Conservation (phyloP, 2,797 vertebrate species). For the Coccyzus lansbergi region DNA sequence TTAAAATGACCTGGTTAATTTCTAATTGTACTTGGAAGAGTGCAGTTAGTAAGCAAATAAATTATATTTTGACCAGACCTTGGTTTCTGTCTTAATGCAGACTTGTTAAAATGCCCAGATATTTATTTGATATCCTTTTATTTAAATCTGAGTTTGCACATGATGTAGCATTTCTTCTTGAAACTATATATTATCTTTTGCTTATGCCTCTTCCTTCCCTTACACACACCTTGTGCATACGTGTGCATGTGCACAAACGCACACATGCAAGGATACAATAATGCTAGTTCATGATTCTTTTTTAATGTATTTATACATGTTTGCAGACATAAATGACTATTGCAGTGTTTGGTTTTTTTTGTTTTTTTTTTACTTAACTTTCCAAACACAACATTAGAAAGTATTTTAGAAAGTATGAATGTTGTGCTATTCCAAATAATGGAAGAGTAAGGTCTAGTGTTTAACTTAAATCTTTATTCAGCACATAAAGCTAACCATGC, state of each 20-base stretch:
- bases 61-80: neutral
- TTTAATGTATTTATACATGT: neutral
- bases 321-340: neutral
- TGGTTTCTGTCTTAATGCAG: neutral
- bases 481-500: neutral
- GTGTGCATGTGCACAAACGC: neutral
- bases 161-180: neutral
- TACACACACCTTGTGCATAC: neutral
- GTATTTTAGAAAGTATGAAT: too few species aligned
- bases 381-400: neutral
- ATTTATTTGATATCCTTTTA: neutral
- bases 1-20: neutral
- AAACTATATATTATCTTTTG: neutral
- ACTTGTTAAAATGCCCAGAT: neutral
- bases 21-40: neutral
- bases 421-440: neutral
- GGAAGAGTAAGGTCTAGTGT: neutral
- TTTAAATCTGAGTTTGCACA: neutral
- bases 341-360: neutral
- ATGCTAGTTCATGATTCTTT: neutral
- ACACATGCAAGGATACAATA: fast-evolving
- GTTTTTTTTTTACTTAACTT: neutral
- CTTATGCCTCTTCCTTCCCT: neutral
- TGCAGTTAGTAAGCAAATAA: constrained; percentile 18
- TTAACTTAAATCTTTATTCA: neutral